Base-by-base conservation (phyloP, 1,140 invertebrate species). In the Tetramorium parvispinum region DNA sequence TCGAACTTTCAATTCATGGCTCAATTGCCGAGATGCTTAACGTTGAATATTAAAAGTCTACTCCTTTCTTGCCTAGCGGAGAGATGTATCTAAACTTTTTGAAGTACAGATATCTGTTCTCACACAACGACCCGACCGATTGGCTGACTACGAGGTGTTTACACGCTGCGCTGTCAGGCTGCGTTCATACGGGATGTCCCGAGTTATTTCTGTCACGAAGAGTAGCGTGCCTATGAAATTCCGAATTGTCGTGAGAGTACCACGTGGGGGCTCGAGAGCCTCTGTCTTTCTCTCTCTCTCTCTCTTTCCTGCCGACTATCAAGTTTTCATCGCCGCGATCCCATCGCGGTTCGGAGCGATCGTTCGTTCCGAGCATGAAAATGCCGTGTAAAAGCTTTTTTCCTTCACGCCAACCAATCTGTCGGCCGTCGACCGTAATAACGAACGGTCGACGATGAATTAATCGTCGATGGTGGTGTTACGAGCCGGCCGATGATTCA, bases 71-170 rank as follows among this genome's bases (percentile, higher is more conserved):
- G 32, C 40, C 16, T 24, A 10, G 4, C 3, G 18, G 8, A 18
- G 8, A 21, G 46, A 21, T 59, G 16, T 11, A 1, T 73, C 68
- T 21, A 68, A 66, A 83, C 40, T 61, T 46, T 46, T n/a, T 43
- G 13, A 18, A 21, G 37, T 68, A 46, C 18, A 43, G 13, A 13
- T 53, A 71, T 73, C 79, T 43, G 11, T 24, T 59, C 43, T n/a
- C 66, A 32, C 32, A 32, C 32, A 43, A 18, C 53, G 43, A n/a
- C 16, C 7, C 24, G 32, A 57, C 43, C 82, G 46, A 85, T 55
- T 65, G 61, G 85, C 37, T 65, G 63, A 83, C 77, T 70, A 81
- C 51, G 61, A 63, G 66, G 66, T 87, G 87, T 83, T 87, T 88
- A 73, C 65, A 68, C 4, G 40, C 24, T 27, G 24, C 37, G 43